phyloP scores from a whole-genome alignment of 2,888 invertebrate genomes.

The Adelognathus sp. region DNA sequence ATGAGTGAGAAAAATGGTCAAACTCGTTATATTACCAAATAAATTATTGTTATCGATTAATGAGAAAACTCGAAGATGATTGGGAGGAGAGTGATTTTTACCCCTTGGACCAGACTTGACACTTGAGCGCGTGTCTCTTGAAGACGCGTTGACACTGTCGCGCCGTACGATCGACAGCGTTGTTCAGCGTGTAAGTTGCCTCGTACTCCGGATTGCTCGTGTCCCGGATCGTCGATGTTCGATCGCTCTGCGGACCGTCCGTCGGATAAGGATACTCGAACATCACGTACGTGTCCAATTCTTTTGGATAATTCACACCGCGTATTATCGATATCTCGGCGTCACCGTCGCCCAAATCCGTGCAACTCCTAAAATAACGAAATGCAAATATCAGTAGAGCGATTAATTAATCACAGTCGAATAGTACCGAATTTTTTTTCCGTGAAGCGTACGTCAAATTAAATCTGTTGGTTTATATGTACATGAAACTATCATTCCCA shows the following conservation, averaged over 20 bases:
- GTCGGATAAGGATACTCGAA: conserved; percentile 95
- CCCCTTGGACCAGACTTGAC: conserved; percentile 97
- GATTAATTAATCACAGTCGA: neutral
- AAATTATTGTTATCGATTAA: conserved; percentile 40
- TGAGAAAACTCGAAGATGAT: conserved; percentile 11
- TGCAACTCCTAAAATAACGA: conserved; percentile 86
- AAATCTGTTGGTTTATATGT: too few species aligned
- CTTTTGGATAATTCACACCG: conserved; percentile 94
- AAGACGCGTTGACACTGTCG: conserved; percentile 93
- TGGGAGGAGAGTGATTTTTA: conserved; percentile 81
- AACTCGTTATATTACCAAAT: conserved; percentile 23
- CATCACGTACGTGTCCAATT: conserved; percentile 96
- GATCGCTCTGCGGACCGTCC: conserved; percentile 89
- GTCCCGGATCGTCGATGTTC: conserved; percentile 90
- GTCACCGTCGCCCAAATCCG: conserved; percentile 96
- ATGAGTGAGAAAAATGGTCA: conserved; percentile 23
- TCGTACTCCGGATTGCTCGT: conserved; percentile 95
- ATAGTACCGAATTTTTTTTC: neutral
- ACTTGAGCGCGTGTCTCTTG: conserved; percentile 94
- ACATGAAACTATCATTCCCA: too few species aligned
- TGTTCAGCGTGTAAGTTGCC: conserved; percentile 85
- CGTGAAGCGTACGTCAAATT: neutral
- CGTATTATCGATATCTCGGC: conserved; percentile 92
- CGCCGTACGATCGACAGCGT: conserved; percentile 90
- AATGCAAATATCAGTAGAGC: neutral